Conservation (phyloP, 35 echinoderm and acorn worm genomes). For the Eucidaris tribuloides region DNA sequence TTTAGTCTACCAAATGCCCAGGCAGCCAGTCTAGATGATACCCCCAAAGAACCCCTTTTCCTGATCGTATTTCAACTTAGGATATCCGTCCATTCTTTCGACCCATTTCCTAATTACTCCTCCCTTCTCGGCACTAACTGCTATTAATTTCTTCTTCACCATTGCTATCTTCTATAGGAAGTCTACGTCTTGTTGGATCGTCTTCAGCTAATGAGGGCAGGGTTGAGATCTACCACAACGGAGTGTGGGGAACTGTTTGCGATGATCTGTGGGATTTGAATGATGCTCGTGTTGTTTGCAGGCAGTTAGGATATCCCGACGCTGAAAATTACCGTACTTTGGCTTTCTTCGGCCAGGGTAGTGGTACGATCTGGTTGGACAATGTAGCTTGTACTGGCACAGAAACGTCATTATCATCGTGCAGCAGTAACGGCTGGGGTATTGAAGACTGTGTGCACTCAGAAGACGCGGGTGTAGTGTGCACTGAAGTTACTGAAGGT, state of each 20-base stretch:
- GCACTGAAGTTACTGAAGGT: no score
- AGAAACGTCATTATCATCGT: background rate
- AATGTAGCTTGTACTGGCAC: background rate
- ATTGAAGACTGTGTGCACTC: background rate
- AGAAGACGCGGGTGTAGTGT: background rate
- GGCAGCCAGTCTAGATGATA: no score
- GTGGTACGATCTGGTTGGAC: background rate
- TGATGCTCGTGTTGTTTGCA: slow-evolving; percentile 61
- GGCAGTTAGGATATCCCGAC: slow-evolving; percentile 68
- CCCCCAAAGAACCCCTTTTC: no score
- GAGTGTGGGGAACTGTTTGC: slow-evolving; percentile 86
- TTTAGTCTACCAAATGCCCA: no score
- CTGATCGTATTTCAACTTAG: no score
- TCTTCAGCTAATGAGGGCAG: no score
- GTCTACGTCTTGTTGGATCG: no score
- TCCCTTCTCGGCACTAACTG: no score
- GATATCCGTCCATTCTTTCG: no score
- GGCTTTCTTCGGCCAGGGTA: slow-evolving; percentile 76
- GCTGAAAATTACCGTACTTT: slow-evolving; percentile 24
- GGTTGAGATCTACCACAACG: slow-evolving; percentile 51
- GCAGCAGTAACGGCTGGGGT: background rate
- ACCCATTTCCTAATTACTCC: no score
- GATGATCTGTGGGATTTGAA: slow-evolving; percentile 32
- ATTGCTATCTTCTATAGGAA: no score
- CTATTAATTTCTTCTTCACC: no score